Evolutionary conservation across 1,140 invertebrate genomes (phyloP).

Genomic region (Achroia grisella): DNA sequence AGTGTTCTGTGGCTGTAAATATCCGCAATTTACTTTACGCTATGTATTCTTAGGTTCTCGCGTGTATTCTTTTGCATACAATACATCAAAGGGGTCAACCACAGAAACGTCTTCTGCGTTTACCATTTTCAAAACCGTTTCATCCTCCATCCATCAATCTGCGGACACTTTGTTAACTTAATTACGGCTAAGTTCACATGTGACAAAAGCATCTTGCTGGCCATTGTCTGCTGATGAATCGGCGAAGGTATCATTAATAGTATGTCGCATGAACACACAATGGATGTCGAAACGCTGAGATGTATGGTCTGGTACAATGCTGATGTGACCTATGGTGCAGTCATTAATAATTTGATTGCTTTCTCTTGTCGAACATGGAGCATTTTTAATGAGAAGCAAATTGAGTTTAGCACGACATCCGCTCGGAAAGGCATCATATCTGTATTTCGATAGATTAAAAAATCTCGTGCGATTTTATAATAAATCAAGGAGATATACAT

Average conservation of each 20-base stretch:
- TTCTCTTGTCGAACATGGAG: slow-evolving; percentile 7
- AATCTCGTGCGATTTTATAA: too few relatives aligned
- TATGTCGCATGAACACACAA: not conserved
- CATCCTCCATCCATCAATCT: slow-evolving; percentile 34
- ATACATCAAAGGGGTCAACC: too few relatives aligned
- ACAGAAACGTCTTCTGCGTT: not conserved
- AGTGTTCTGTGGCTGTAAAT: too few relatives aligned
- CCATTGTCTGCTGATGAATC: slow-evolving; percentile 48
- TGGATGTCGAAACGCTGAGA: slow-evolving; percentile 9
- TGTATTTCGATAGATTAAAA: too few relatives aligned
- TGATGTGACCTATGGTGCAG: not conserved
- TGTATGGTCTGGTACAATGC: slow-evolving; percentile 1
- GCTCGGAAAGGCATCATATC: too few relatives aligned
- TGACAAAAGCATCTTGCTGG: slow-evolving; percentile 31
- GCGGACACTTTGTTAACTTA: slow-evolving; percentile 46
- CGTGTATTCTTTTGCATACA: too few relatives aligned
- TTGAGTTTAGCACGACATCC: too few relatives aligned
- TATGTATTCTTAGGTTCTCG: too few relatives aligned
- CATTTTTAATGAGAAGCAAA: slow-evolving; percentile 1
- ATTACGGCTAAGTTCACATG: slow-evolving; percentile 45
- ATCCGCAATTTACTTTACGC: too few relatives aligned
- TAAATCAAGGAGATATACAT: too few relatives aligned
- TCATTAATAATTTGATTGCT: slow-evolving; percentile 15
- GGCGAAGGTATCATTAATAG: slow-evolving; percentile 44
- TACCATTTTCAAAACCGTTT: not conserved